A percentile compares a stretch with the other conserved stretches of the same genome.
These are phyloP conservation scores for Lepus oiostolus DNA, from an alignment of 2,797 vertebrate genomes.

Conservation along the genomic window DNA sequence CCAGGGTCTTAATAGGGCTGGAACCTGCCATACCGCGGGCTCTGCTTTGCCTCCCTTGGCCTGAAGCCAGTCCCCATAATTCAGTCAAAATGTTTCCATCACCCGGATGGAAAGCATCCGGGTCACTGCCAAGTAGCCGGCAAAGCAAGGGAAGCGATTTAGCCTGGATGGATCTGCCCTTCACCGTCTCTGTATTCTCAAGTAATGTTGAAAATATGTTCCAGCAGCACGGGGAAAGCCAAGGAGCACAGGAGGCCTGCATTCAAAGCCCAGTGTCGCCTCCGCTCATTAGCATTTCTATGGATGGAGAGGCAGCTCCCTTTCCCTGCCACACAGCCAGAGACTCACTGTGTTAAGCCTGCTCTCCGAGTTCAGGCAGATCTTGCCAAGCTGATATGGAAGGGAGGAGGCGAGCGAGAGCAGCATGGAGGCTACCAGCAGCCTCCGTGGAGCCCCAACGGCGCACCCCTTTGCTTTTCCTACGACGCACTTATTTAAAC, in stretches of 20 bases:
- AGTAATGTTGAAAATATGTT: conserved; percentile 82
- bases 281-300: conserved; percentile 84
- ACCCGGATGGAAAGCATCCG: background rate
- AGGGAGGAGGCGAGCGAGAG: background rate
- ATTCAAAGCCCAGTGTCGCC: conserved; percentile 80
- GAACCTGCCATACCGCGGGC: background rate
- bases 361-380: conserved; percentile 64
- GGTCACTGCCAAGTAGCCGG: conserved; percentile 38
- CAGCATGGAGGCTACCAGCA: background rate
- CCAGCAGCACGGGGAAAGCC: conserved; percentile 80
- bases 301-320: conserved; percentile 79
- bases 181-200: conserved; percentile 76
- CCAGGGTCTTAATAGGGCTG: background rate
- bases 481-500: conserved; percentile 38
- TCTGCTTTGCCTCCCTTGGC: conserved; percentile 42
- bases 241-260: conserved; percentile 72
- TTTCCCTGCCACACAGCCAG: conserved; percentile 60
- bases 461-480: conserved; percentile 27
- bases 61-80: background rate
- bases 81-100: conserved; percentile 15
- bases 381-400: conserved; percentile 24
- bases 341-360: conserved; percentile 69
- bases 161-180: conserved; percentile 61
- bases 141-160: conserved; percentile 72
- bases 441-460: background rate